Conservation (phyloP, 2,113 vertebrate species). For the Oenanthe melanoleuca region DNA sequence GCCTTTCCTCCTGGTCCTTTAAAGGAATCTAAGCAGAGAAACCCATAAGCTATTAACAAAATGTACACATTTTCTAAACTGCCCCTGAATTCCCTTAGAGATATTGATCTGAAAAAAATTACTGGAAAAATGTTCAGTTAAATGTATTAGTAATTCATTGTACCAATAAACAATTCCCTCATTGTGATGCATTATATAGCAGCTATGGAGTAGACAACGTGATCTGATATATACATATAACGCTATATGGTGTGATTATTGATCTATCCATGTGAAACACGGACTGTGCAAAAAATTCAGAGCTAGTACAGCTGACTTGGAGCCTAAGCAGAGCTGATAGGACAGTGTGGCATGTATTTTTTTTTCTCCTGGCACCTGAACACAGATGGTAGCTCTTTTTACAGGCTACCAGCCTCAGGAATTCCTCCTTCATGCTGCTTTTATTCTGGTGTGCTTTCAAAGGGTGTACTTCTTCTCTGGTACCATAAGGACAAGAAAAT, state of each 20-base stretch:
- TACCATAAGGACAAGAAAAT: neutral
- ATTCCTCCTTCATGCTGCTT: neutral
- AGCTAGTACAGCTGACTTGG: neutral
- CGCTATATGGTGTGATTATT: neutral
- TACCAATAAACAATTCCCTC: neutral
- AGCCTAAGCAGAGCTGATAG: neutral
- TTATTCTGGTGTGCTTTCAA: conserved; percentile 15
- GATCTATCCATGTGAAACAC: neutral
- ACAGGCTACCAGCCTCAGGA: neutral
- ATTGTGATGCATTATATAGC: neutral
- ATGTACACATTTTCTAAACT: neutral
- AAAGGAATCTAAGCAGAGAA: neutral
- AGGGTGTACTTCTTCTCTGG: neutral
- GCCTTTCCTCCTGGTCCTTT: neutral
- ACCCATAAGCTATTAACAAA: neutral
- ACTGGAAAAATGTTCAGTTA: neutral
- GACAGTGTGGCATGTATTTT: neutral
- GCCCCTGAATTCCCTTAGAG: neutral
- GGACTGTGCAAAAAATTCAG: neutral
- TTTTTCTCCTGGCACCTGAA: neutral
- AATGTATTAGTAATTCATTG: neutral
- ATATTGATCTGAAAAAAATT: neutral
- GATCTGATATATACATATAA: neutral
- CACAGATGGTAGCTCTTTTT: conserved; percentile 16
- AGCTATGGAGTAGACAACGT: neutral